A percentile compares a stretch with the other conserved stretches of the same genome.
These are phyloP conservation scores for Semaprochilodus insignis DNA, from an alignment of 2,797 vertebrate species.

Conservation along the genomic window DNA sequence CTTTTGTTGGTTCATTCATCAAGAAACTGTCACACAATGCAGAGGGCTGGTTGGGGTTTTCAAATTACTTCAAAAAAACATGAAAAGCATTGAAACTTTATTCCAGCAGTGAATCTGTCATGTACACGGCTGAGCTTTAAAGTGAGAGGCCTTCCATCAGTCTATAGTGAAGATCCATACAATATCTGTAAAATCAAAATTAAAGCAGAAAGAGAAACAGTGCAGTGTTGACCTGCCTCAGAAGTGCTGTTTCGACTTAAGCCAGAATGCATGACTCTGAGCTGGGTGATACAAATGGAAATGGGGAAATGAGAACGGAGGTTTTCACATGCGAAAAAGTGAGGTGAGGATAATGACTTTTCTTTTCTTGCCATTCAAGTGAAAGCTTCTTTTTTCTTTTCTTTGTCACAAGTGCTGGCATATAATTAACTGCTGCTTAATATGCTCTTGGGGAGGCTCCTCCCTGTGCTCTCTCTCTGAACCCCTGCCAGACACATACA, in stretches of 20 bases:
- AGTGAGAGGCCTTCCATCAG: background rate
- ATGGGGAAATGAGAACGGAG: constrained; percentile 77
- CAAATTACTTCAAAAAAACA: too few species aligned
- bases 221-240: constrained; percentile 45
- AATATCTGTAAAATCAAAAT: constrained; percentile 10
- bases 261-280: constrained; percentile 61
- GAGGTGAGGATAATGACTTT: constrained; percentile 83
- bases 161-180: constrained; percentile 14
- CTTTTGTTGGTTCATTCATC: too few species aligned
- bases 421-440: constrained; percentile 89
- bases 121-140: background rate
- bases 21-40: too few species aligned
- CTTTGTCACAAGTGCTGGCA: constrained; percentile 83
- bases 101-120: too few species aligned
- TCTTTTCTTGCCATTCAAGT: constrained; percentile 82
- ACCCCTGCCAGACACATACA: constrained; percentile 71
- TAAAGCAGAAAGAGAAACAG: constrained; percentile 60
- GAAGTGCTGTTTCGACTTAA: constrained; percentile 58
- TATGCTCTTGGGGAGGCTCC: constrained; percentile 83
- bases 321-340: constrained; percentile 84
- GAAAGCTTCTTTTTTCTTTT: constrained; percentile 76
- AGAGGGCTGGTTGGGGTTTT: too few species aligned
- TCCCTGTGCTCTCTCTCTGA: constrained; percentile 82
- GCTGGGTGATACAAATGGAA: constrained; percentile 78
- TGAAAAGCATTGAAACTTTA: too few species aligned